phyloP scores from a whole-genome alignment of 2,888 invertebrate genomes.

The Eilema griseolum region DNA sequence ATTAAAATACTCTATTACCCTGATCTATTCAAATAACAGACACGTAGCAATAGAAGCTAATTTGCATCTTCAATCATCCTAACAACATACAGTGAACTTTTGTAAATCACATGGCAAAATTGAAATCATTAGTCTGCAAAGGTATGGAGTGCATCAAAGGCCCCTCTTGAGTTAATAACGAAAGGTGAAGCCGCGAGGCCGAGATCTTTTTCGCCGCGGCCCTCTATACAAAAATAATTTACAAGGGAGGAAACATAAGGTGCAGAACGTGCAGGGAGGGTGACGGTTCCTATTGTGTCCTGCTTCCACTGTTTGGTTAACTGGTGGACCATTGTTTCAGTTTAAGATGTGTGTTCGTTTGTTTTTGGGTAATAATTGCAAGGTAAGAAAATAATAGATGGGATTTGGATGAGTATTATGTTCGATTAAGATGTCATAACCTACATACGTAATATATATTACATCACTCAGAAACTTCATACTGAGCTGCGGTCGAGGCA shows the following conservation, averaged over 20 bases:
- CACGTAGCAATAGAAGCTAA: conserved; percentile 51
- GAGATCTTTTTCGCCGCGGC: conserved; percentile 74
- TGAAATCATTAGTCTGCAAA: conserved; percentile 79
- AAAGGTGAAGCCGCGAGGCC: conserved; percentile 70
- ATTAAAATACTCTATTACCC: conserved; percentile 32
- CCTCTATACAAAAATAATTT: conserved; percentile 75
- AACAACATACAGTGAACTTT: conserved; percentile 53
- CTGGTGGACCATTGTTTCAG: conserved; percentile 50
- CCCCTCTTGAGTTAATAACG: conserved; percentile 79
- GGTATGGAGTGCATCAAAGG: conserved; percentile 79
- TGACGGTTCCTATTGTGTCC: conserved; percentile 62
- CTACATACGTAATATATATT: neutral
- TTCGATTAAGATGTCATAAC: too few species aligned
- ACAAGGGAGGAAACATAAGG: conserved; percentile 54
- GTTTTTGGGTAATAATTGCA: neutral
- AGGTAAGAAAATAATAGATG: neutral
- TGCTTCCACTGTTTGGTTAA: conserved; percentile 67
- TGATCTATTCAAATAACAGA: conserved; percentile 35
- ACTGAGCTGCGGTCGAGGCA: neutral
- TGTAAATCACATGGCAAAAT: conserved; percentile 69
- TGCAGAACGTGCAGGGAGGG: conserved; percentile 33
- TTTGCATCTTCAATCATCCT: conserved; percentile 56
- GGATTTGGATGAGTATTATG: neutral
- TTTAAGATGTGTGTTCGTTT: conserved; percentile 33
- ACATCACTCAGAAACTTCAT: neutral